Conservation (phyloP, 2,888 invertebrate genomes). For the Caenorhabditis sulstoni region DNA sequence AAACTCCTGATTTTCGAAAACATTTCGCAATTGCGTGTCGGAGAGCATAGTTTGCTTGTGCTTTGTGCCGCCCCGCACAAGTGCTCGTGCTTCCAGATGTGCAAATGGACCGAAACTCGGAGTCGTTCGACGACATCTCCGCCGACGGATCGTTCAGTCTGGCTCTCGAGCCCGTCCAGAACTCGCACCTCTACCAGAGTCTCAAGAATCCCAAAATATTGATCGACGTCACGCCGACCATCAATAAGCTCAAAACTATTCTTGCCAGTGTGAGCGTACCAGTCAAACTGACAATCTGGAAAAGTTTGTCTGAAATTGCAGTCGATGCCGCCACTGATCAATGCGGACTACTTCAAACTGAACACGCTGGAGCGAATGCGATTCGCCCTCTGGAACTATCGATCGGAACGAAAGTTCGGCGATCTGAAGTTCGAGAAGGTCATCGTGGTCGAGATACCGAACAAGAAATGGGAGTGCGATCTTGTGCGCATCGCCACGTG, state of each 20-base stretch:
- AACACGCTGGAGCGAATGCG: conserved; percentile 47
- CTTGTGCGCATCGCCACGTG: conserved; percentile 57
- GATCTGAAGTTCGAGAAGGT: conserved; percentile 54
- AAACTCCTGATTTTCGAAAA: too few relatives aligned
- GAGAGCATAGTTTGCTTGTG: background rate
- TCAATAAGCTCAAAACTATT: conserved; percentile 47
- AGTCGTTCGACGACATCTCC: conserved; percentile 28
- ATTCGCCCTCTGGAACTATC: conserved; percentile 56
- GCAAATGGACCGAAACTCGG: conserved; percentile 45
- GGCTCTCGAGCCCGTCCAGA: conserved; percentile 40
- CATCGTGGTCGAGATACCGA: conserved; percentile 45
- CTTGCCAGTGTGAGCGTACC: conserved; percentile 31
- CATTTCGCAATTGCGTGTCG: too few relatives aligned
- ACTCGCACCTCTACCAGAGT: conserved; percentile 34
- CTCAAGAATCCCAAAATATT: conserved; percentile 52
- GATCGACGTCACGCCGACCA: conserved; percentile 47
- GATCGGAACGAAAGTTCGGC: conserved; percentile 51
- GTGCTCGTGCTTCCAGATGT: conserved; percentile 38
- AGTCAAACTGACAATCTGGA: background rate
- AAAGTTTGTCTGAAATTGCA: background rate
- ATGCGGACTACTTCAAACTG: conserved; percentile 42
- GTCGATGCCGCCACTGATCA: conserved; percentile 45
- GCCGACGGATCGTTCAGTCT: conserved; percentile 34
- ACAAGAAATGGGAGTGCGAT: conserved; percentile 55
- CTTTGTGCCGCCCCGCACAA: background rate